Conservation (phyloP, 2,797 vertebrate genomes). For the Pelodytes ibericus region DNA sequence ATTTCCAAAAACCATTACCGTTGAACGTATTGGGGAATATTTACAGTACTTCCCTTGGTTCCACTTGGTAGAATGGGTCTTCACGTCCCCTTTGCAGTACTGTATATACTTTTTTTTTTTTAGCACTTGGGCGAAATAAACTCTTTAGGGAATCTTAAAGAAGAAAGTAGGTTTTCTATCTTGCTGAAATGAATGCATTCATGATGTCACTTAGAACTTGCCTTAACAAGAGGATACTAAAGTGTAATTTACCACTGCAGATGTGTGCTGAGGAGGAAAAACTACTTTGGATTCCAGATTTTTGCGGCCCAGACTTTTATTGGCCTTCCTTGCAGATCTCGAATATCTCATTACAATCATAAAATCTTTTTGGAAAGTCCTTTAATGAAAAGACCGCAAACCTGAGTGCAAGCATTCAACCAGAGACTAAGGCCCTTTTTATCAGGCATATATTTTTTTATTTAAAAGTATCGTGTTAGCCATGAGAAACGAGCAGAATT, state of each 20-base stretch:
- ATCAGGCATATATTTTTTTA: too few relatives aligned
- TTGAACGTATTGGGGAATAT: too few relatives aligned
- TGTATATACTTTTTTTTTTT: too few relatives aligned
- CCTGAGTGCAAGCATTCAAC: too few relatives aligned
- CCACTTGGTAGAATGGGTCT: too few relatives aligned
- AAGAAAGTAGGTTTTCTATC: constrained; percentile 23
- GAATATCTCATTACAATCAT: background rate
- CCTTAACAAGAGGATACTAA: constrained; percentile 44
- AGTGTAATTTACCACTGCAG: constrained; percentile 18
- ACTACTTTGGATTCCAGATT: background rate
- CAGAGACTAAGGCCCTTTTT: background rate
- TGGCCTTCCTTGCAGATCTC: background rate
- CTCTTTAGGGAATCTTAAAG: background rate
- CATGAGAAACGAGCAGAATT: too few relatives aligned
- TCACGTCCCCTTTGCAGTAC: too few relatives aligned
- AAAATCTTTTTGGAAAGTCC: background rate
- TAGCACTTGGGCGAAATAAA: too few relatives aligned
- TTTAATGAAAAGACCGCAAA: too few relatives aligned
- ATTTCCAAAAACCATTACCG: too few relatives aligned
- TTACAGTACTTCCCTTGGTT: too few relatives aligned
- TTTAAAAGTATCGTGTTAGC: background rate
- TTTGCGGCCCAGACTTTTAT: background rate
- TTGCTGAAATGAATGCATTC: constrained; percentile 27
- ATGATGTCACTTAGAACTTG: constrained; percentile 39
- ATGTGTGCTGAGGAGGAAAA: constrained; percentile 13